Percentiles rank a stretch among this genome's conserved stretches.
phyloP scores from a whole-genome alignment of 2,113 vertebrate genomes.

The Sterrhoptilus dennistouni region DNA sequence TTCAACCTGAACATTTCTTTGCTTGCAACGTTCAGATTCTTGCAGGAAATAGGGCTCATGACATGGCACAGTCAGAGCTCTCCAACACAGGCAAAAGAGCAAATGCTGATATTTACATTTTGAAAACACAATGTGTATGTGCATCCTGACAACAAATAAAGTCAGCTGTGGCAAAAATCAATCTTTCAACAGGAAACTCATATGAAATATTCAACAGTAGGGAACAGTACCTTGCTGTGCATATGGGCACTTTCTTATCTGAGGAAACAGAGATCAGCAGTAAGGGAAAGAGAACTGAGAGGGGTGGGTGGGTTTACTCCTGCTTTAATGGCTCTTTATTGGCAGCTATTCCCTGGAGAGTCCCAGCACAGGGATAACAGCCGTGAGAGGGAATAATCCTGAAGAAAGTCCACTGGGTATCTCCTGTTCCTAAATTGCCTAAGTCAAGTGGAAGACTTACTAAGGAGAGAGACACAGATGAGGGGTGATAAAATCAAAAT shows the following conservation, averaged over 20 bases:
- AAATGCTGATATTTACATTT: slow-evolving; percentile 3
- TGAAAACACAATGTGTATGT: neutral
- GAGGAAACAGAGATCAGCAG: neutral
- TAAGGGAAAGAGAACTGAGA: neutral
- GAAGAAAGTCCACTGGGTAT: neutral
- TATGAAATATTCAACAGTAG: slow-evolving; percentile 16
- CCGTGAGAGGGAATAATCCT: neutral
- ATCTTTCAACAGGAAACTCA: neutral
- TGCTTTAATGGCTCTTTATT: neutral
- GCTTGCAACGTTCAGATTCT: neutral
- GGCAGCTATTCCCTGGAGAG: neutral
- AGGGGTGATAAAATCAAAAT: neutral
- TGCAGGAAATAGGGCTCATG: neutral
- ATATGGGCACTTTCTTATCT: neutral
- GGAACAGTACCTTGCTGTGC: neutral
- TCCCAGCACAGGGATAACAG: neutral
- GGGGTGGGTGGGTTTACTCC: neutral
- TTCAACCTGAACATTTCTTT: neutral
- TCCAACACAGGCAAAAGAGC: neutral
- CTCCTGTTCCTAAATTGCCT: neutral
- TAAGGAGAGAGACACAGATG: neutral
- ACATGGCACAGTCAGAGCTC: neutral
- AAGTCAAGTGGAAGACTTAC: neutral
- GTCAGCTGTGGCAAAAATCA: neutral
- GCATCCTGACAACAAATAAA: slow-evolving; percentile 7